Base-by-base conservation (phyloP, 2,113 vertebrate genomes). In the Anoplopoma fimbria region DNA sequence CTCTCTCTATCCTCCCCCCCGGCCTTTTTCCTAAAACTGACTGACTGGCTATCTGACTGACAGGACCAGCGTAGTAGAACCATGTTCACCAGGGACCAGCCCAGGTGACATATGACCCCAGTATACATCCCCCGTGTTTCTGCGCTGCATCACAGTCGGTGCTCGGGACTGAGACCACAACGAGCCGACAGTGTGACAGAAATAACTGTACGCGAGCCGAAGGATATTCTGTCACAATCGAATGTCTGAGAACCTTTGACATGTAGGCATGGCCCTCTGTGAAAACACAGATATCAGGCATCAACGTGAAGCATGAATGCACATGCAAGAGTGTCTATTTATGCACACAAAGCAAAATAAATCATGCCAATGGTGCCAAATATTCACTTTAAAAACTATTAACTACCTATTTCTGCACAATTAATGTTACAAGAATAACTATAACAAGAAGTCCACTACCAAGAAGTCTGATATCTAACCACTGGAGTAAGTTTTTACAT, bases 61-160 rank as follows among this genome's bases (percentile, higher is more conserved):
- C 93, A 83, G 87, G 84, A 84, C 70, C 89, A 81, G 81, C 77
- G 89, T 92, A 92, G 93, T 92, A 92, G 87, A 94, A 94, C 91
- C 88, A n/a, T 86, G 88, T 87, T 83, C 90, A 81, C 90, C 85
- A 75, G 89, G 90, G 90, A 91, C 68, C 65, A 65, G 84, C 69
- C 72, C 67, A 79, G 84, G 86, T 92, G 88, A 91, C 89, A 85
- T 77, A 83, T 90, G 87, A 89, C 90, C 90, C 82, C 77, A 36
- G 84, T 73, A 81, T 81, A 80, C 76, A 70, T 90, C 77, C 91
- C 85, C 27, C 1, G 60, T 83, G 87, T 86, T 49, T 73, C 51
- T 6, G 57, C 40, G 15, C 77, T 15, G 84, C 76, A 86, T 87
- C 79, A 64, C 73, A 89, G 71, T 40, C 58, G 8, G 51, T 29